These are phyloP conservation scores for Danaus plexippus DNA, from an alignment of 1,140 invertebrate genomes.

Conservation along the genomic window DNA sequence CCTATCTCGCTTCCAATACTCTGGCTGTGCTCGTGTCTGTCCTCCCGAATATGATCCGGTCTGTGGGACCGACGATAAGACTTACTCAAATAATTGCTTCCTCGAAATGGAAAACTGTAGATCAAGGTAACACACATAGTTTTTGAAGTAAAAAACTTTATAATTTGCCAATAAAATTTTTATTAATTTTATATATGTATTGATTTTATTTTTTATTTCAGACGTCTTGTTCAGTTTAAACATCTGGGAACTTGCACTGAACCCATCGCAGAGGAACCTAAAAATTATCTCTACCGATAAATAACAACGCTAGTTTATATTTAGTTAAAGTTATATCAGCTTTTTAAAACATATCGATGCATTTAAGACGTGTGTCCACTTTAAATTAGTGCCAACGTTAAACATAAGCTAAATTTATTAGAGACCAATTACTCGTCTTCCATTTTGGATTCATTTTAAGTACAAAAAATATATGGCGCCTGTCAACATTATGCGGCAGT, in stretches of 20 bases:
- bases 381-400: slow-evolving; percentile 24
- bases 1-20: slow-evolving; percentile 85
- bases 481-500: slow-evolving; percentile 4
- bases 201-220: slow-evolving; percentile 35
- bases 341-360: slow-evolving; percentile 24
- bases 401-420: slow-evolving; percentile 18
- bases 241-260: slow-evolving; percentile 65
- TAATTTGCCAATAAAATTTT: too few relatives aligned
- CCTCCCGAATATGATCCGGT: slow-evolving; percentile 89
- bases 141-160: too few relatives aligned
- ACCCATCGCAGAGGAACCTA: slow-evolving; percentile 66
- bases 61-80: slow-evolving; percentile 90
- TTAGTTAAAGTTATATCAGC: slow-evolving; percentile 23
- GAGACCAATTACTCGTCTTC: slow-evolving; percentile 23
- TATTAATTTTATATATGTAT: not conserved
- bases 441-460: slow-evolving; percentile 17
- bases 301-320: slow-evolving; percentile 7
- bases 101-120: slow-evolving; percentile 91
- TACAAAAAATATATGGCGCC: slow-evolving; percentile 2
- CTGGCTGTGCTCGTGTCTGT: slow-evolving; percentile 89
- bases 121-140: slow-evolving; percentile 71
- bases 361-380: slow-evolving; percentile 19
- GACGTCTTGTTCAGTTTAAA: slow-evolving; percentile 60
- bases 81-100: slow-evolving; percentile 94
- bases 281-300: slow-evolving; percentile 69